A percentile compares a stretch with the other conserved stretches of the same genome.
Evolutionary conservation across 2,888 invertebrate genomes (phyloP).

Genomic region (Noctua comes): DNA sequence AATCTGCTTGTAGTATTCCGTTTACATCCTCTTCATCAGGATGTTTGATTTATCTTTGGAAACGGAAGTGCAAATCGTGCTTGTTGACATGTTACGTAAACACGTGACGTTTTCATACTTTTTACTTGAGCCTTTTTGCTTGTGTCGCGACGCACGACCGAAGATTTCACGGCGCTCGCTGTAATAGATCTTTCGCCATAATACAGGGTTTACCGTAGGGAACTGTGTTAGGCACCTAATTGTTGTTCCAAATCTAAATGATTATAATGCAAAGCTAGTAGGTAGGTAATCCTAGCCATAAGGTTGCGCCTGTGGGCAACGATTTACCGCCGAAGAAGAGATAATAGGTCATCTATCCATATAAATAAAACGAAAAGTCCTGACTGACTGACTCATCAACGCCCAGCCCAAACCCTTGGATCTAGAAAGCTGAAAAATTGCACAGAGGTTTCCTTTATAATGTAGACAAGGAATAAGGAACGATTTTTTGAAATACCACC

Average conservation of each 20-base stretch:
- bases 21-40: neutral
- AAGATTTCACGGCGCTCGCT: neutral
- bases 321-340: neutral
- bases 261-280: neutral
- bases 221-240: neutral
- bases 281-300: neutral
- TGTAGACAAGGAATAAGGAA: no score
- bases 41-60: neutral
- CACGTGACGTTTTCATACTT: neutral
- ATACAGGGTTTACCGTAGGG: neutral
- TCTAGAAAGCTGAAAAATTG: no score
- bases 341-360: neutral
- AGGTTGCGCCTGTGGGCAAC: neutral
- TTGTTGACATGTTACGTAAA: neutral
- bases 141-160: neutral
- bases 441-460: no score
- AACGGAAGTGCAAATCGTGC: neutral
- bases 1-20: neutral
- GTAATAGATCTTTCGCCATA: neutral
- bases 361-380: no score
- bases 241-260: neutral
- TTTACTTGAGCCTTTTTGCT: neutral
- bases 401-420: no score
- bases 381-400: no score
- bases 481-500: no score